Conservation (phyloP, 2,888 invertebrate genomes). For the Glaucopsyche alexis region DNA sequence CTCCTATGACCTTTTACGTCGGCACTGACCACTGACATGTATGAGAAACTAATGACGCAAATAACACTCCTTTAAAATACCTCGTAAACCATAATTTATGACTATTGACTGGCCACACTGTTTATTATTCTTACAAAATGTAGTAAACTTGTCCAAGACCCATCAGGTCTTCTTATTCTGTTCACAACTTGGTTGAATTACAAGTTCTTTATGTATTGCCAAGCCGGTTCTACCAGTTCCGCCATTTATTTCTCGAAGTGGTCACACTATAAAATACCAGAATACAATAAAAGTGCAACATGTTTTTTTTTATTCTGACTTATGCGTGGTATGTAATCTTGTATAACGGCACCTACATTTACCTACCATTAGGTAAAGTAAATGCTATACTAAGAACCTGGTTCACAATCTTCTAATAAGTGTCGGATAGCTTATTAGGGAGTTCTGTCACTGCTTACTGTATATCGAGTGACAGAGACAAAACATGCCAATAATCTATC, state of each 20-base stretch:
- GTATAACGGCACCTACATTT: neutral
- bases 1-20: slow-evolving; percentile 16
- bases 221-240: slow-evolving; percentile 20
- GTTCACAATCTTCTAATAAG: no score
- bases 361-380: neutral
- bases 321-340: neutral
- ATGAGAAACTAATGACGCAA: slow-evolving; percentile 19
- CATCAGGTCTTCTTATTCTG: neutral
- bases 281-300: neutral
- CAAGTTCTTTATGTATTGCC: slow-evolving; percentile 17
- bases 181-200: neutral
- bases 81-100: neutral
- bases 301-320: neutral
- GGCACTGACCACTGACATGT: neutral
- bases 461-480: no score
- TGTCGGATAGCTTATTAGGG: no score
- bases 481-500: no score
- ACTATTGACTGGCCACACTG: no score
- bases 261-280: slow-evolving; percentile 1
- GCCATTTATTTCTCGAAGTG: neutral
- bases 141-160: no score
- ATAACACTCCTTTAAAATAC: slow-evolving; percentile 1
- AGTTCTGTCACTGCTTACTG: no score
- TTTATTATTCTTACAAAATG: no score
- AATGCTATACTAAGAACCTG: no score